Conservation (phyloP, 2,113 vertebrate species). For the Sylvietta virens region DNA sequence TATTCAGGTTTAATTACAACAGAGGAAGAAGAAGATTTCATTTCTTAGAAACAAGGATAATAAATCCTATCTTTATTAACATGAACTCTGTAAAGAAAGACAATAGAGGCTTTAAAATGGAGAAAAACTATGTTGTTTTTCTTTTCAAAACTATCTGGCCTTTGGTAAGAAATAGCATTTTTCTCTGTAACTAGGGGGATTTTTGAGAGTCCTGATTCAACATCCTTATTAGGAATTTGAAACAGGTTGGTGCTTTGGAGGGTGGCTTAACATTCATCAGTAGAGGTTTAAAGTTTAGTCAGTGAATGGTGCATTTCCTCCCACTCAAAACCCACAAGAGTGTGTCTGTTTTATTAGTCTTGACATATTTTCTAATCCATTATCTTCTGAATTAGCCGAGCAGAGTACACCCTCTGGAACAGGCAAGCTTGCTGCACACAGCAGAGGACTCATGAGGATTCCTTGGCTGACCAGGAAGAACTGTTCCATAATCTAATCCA, state of each 20-base stretch:
- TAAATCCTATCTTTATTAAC: background rate
- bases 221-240: constrained; percentile 32
- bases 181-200: background rate
- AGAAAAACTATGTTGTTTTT: background rate
- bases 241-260: constrained; percentile 16
- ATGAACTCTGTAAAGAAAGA: background rate
- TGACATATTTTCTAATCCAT: constrained; percentile 47
- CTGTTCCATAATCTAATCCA: background rate
- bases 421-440: background rate
- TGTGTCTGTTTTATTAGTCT: constrained; percentile 33
- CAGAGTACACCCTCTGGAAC: background rate
- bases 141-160: background rate
- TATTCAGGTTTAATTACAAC: background rate
- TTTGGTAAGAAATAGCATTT: background rate
- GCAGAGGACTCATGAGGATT: background rate
- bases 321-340: constrained; percentile 38
- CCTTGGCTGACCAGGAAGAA: background rate
- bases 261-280: constrained; percentile 18
- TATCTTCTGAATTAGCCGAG: constrained; percentile 27
- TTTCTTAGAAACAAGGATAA: background rate
- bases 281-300: constrained; percentile 53
- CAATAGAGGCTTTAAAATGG: background rate
- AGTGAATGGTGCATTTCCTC: constrained; percentile 42
- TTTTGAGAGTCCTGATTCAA: background rate
- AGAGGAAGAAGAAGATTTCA: background rate